Conservation (phyloP, 2,113 vertebrate genomes). For the Eonycteris spelaea region DNA sequence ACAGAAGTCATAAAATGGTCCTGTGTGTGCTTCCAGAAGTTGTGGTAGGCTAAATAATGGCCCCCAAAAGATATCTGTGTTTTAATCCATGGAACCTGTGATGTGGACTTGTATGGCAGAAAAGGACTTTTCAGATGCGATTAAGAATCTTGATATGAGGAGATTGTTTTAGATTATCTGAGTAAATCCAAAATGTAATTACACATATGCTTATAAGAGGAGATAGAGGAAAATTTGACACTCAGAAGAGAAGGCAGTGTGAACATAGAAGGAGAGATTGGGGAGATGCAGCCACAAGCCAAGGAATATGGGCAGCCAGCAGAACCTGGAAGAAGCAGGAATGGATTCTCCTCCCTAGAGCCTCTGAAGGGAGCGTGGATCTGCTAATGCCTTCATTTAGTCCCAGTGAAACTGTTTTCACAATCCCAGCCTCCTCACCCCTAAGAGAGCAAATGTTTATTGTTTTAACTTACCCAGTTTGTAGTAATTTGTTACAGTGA, state of each 20-base stretch:
- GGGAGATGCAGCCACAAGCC: background rate
- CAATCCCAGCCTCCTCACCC: background rate
- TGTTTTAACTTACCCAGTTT: background rate
- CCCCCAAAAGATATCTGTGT: background rate
- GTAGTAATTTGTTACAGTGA: conserved; percentile 3
- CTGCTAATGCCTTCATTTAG: background rate
- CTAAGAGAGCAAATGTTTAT: background rate
- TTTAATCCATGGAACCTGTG: background rate
- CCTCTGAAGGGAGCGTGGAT: background rate
- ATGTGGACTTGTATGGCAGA: background rate
- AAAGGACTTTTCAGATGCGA: background rate
- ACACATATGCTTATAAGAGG: background rate
- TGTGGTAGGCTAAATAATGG: background rate
- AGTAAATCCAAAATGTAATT: background rate
- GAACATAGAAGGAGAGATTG: background rate
- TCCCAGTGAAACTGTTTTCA: background rate
- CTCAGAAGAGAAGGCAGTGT: background rate
- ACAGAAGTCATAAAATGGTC: background rate
- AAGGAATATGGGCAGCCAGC: background rate
- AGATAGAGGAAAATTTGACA: background rate
- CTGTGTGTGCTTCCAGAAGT: background rate
- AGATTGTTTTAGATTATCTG: background rate
- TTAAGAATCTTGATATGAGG: background rate
- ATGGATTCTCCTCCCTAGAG: background rate
- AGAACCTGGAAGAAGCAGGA: background rate